These are phyloP conservation scores for Chaetoderma sp. DNA, from an alignment of 2,888 invertebrate genomes.

Conservation along the genomic window DNA sequence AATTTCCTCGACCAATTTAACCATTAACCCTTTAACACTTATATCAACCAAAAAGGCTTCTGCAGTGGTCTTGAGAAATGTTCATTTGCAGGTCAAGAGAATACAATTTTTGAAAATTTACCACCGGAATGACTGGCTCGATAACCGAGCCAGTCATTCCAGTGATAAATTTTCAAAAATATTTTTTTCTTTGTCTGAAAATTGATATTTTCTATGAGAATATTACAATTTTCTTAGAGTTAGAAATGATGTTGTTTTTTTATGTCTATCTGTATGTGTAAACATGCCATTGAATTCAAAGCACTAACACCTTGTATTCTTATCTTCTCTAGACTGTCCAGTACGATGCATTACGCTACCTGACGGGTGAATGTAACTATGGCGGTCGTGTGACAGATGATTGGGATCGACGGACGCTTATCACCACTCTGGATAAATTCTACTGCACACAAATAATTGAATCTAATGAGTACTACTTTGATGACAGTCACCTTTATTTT, in stretches of 20 bases:
- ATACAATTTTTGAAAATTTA: too few species aligned
- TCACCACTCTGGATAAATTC: constrained; percentile 69
- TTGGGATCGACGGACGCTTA: constrained; percentile 71
- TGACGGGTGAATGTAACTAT: constrained; percentile 73
- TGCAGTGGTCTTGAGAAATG: too few species aligned
- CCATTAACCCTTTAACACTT: too few species aligned
- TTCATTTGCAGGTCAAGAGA: too few species aligned
- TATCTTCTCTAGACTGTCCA: constrained; percentile 65
- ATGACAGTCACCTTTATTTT: constrained; percentile 64
- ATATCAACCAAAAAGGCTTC: too few species aligned
- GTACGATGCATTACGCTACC: constrained; percentile 70
- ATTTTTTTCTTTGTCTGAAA: too few species aligned
- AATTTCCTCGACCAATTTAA: too few species aligned
- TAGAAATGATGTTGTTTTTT: background rate
- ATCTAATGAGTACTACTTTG: constrained; percentile 65
- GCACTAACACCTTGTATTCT: background rate
- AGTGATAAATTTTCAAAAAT: too few species aligned
- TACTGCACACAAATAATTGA: constrained; percentile 64
- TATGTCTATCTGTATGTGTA: background rate
- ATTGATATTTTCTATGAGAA: too few species aligned
- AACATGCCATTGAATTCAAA: background rate
- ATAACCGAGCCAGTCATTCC: too few species aligned
- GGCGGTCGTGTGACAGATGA: constrained; percentile 72
- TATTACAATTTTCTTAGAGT: too few species aligned
- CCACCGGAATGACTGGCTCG: too few species aligned